A percentile compares a stretch with the other conserved stretches of the same genome.
These are phyloP conservation scores for Drosophila buzzatii DNA, from an alignment of 2,888 invertebrate species.

Conservation along the genomic window DNA sequence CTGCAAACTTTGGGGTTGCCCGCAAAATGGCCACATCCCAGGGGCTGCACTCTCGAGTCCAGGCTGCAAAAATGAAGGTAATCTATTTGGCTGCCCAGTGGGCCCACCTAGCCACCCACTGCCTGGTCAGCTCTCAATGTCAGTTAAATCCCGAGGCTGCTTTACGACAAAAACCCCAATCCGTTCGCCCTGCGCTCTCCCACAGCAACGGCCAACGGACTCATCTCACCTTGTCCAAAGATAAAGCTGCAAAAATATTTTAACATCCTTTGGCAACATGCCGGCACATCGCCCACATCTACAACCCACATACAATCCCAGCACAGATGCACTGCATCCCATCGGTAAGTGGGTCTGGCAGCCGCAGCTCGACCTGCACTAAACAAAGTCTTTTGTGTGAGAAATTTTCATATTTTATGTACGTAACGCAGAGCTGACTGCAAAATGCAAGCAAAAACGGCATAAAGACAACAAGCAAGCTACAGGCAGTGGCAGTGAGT, in stretches of 20 bases:
- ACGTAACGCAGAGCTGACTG: constrained; percentile 46
- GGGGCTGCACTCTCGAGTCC: constrained; percentile 50
- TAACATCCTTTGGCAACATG: constrained; percentile 78
- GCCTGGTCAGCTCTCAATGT: constrained; percentile 67
- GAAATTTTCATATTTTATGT: constrained; percentile 75
- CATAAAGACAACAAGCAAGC: constrained; percentile 19
- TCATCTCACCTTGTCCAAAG: constrained; percentile 58
- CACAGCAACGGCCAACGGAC: background rate
- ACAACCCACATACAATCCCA: constrained; percentile 16
- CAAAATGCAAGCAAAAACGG: constrained; percentile 16
- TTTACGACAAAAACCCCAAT: constrained; percentile 56
- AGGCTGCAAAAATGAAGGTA: constrained; percentile 61
- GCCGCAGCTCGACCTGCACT: constrained; percentile 62
- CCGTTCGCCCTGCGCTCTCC: background rate
- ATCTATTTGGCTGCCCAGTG: constrained; percentile 71
- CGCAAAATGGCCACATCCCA: constrained; percentile 77
- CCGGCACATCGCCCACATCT: constrained; percentile 30
- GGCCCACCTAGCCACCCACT: background rate
- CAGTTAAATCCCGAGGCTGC: constrained; percentile 75
- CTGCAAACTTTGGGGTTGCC: constrained; percentile 65
- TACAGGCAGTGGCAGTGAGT: background rate
- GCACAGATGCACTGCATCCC: constrained; percentile 51
- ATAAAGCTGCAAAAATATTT: constrained; percentile 82
- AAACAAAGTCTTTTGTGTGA: constrained; percentile 74
- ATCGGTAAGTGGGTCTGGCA: constrained; percentile 54